Base-by-base conservation (phyloP, 2,797 vertebrate genomes). In the Delichon dasypus region DNA sequence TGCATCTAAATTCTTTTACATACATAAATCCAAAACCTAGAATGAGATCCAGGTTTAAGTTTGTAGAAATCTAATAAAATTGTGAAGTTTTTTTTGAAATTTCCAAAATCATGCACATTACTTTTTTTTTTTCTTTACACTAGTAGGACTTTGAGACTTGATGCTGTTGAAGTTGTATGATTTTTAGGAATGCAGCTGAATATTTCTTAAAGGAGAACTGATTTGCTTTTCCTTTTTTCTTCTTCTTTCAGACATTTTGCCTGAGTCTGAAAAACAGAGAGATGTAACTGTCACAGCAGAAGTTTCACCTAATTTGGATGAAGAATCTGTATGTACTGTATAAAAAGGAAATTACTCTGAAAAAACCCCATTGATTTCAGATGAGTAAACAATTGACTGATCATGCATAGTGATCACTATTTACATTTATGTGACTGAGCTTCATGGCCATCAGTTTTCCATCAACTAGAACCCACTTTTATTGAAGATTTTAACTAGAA, bases 261-360 rank as follows among this genome's bases (percentile, higher is more conserved):
- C 98, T 53, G 97, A 98, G 96, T 89, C 97, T 8, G 98, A 98
- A 64, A 96, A 95, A 47, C 97, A 97, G 85, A 98, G 98, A 85
- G 98, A 99, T 83, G 70, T 99, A 76, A 97, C 76, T 38, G 90
- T 99, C 68, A 98, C 95, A n/a, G 98, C 97, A 14, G 29, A 89
- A 10, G 98, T 99, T 81, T 98, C 98, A 20, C 75, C 98, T 14
- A 94, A 92, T 92, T 96, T 99, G 96, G 99, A 99, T 96, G 96
- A 94, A n/a, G 96, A 98, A 67, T 99, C 99, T 97, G 99, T 99
- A 98, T 42, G 98, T 98, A 64, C 42, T 81, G 40, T 85, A 53
- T 53, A 53, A 75, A 88, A 89, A 70, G 7, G n/a, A 83, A 66
- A 81, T 79, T 11, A 11, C 21, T 66, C 21, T 51, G n/a, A 40